Evolutionary conservation across 2,113 vertebrate species (phyloP), one percentile per base, ranked within the genome.

Genomic region (Sapayoa aenigma): DNA sequence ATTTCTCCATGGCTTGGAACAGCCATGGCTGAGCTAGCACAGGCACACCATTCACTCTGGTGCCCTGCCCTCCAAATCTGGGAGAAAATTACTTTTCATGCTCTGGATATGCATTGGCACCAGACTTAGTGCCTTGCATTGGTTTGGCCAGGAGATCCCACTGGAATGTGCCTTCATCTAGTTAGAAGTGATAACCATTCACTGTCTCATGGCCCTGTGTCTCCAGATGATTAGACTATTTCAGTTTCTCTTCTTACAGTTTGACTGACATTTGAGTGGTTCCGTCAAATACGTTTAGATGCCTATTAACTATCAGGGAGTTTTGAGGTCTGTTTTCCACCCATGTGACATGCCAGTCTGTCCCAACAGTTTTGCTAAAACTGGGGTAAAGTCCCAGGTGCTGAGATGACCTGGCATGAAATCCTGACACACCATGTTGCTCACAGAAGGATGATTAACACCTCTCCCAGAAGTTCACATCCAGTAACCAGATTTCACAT

Each of bases 201-300:
- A 27, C 31, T 33, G 2, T 55, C 52, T 79, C 1, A 0, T 0
- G 3, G 12, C 27, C 5, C 19, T 31, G 6, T 47, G 24, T 50
- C 30, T 19, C 47, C 18, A 60, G 71, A 30, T 58, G 30, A 67
- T 75, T 63, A 42, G 27, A 19, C 35, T 68, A 24, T 42, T 81
- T 63, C 52, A 89, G 39, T 49, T 89, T 62, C 25, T 67, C 27
- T 74, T 84, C 24, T 50, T 3, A 1, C 21, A n/a, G 11, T 47
- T 18, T 71, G 60, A 33, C 52, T 74, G 69, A 50, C 19, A 52
- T 81, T 47, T 9, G 5, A 42, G 19, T 67, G 27, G 27, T 84
- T 87, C 87, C 75, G 69, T 62, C 69, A 75, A 74, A 63, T 41
- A 41, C 15, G 4, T 93, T 89, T 68, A 72, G 44, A 87, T 56